Evolutionary conservation across 2,113 vertebrate genomes (phyloP), one percentile per base, ranked within the genome.

Genomic region (Electrona antarctica): DNA sequence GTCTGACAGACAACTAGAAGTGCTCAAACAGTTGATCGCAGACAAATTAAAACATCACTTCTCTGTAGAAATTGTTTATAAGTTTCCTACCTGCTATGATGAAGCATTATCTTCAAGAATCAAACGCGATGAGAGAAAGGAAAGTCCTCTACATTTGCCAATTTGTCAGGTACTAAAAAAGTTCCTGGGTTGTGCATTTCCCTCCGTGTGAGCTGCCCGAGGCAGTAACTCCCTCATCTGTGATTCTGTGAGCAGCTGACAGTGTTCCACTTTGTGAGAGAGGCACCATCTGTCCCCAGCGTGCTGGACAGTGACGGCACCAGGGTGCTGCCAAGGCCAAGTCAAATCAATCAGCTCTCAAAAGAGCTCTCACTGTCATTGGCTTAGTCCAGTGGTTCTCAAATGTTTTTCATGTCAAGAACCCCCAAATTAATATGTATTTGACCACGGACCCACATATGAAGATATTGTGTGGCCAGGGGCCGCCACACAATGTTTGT

Each of bases 161-260:
- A 57, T 67, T 49, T 70, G 52, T 73, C 54, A 64, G 28, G 57
- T 14, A 71, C 62, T 48, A 57, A 52, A 3, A 7, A 76, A 60
- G 21, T 67, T 12, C n/a, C 8, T 71, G 33, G 67, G 12, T 29
- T 41, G 61, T 47, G 52, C 50, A 6, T 13, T 60, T 79, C 60
- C 73, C 72, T 70, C 2, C 76, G 72, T 76, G 72, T 50, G 73
- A 82, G 48, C 28, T 52, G 69, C 67, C 60, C 49, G 9, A 69
- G 2, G 9, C 74, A 48, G 29, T 67, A 48, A 75, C 61, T 54
- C 74, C 47, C 60, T 80, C 75, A 62, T 79, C 79, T 82, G 82
- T 46, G 71, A 46, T 59, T 74, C n/a, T 67, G 74, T 78, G 67
- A 85, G 70, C 79, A 85, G 83, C 87, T 84, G 87, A 85, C 69